Evolutionary conservation across 2,888 invertebrate genomes (phyloP).

Genomic region (Trisateles emortualis): DNA sequence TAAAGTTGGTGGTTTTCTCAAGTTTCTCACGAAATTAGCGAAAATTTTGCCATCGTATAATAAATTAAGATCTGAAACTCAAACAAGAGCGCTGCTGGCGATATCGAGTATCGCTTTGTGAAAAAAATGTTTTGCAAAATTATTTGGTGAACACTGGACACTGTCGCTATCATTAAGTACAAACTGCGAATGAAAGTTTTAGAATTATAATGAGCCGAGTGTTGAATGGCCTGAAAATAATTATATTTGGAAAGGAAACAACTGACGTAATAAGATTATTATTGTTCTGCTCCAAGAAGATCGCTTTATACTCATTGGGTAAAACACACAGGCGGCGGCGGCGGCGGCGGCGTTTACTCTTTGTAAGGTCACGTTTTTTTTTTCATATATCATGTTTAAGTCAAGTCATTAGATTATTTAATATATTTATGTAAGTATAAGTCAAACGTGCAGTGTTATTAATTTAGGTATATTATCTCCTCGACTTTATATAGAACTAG

Average conservation of each 20-base stretch:
- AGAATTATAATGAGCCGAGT: constrained; percentile 7
- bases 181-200: constrained; percentile 4
- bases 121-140: constrained; percentile 49
- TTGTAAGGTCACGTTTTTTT: too few species aligned
- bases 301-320: too few species aligned
- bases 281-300: not conserved
- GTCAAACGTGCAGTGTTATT: too few species aligned
- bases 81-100: constrained; percentile 47
- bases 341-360: too few species aligned
- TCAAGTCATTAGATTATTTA: too few species aligned
- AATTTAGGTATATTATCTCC: too few species aligned
- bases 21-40: constrained; percentile 65
- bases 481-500: too few species aligned
- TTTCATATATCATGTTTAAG: too few species aligned
- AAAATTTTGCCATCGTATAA: constrained; percentile 60
- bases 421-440: too few species aligned
- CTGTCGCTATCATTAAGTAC: constrained; percentile 7
- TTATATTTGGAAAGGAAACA: constrained; percentile 7
- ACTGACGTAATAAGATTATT: constrained; percentile 2
- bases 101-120: constrained; percentile 48
- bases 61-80: constrained; percentile 64
- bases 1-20: constrained; percentile 66
- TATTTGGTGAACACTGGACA: constrained; percentile 31
- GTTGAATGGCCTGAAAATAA: constrained; percentile 9
- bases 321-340: too few species aligned